Conservation (phyloP, 2,888 invertebrate genomes). For the Drosophila diplacantha region DNA sequence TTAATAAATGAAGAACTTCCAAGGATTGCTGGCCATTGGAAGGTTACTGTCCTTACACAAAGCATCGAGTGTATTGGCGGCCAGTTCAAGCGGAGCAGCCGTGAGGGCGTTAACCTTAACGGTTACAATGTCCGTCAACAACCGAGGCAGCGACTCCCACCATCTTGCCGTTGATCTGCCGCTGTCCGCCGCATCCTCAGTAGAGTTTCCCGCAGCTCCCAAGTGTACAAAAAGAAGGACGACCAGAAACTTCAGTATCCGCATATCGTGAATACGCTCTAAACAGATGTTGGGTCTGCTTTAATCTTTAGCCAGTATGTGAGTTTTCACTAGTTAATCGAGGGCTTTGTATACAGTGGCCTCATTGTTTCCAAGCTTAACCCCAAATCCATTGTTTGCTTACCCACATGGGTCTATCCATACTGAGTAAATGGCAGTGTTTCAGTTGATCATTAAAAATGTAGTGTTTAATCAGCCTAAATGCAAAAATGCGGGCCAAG, state of each 20-base stretch:
- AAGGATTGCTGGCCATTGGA: neutral
- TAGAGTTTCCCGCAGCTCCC: conserved; percentile 8
- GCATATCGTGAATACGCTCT: conserved; percentile 11
- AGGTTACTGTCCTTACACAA: conserved; percentile 56
- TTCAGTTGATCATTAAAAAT: conserved; percentile 43
- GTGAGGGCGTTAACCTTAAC: conserved; percentile 67
- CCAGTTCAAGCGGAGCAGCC: conserved; percentile 65
- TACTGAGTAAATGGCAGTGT: conserved; percentile 43
- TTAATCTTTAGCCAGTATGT: conserved; percentile 2
- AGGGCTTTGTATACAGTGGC: conserved; percentile 17
- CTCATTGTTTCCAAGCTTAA: conserved; percentile 33
- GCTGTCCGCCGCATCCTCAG: neutral
- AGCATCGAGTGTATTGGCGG: conserved; percentile 59
- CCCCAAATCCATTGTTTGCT: conserved; percentile 21
- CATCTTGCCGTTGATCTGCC: conserved; percentile 24
- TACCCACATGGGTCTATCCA: conserved; percentile 20
- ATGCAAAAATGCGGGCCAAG: conserved; percentile 21
- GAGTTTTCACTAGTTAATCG: conserved; percentile 10
- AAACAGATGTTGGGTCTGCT: conserved; percentile 8
- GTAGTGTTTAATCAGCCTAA: conserved; percentile 27
- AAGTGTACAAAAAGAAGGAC: conserved; percentile 10
- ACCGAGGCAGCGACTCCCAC: conserved; percentile 50
- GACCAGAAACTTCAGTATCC: conserved; percentile 9
- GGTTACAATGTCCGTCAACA: conserved; percentile 55
- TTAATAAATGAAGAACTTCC: neutral